Evolutionary conservation across 2,113 vertebrate species (phyloP), one percentile per base, ranked within the genome.

Genomic region (Ictidomys tridecemlineatus): DNA sequence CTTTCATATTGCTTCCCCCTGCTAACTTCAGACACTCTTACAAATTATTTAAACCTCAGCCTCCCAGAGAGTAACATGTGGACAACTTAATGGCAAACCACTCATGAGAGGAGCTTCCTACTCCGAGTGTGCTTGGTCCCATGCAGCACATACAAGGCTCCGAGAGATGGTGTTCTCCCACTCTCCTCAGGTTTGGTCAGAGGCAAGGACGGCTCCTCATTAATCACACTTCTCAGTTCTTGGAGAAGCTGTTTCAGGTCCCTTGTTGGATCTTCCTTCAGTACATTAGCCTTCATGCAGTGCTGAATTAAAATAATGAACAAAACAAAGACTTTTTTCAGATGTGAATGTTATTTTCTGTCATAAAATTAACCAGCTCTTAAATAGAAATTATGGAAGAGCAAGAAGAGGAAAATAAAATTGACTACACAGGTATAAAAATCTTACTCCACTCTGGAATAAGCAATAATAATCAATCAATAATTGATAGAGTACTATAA

Each of bases 241-340:
- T 97, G 97, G 88, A 99, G 95, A 67, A 99, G 98, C 92, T 98
- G 98, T 95, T 98, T 98, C 30, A 98, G 96, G 96, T 99, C 98
- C 53, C 95, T 93, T 53, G 98, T 5, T 0, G 98, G 98, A 69
- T 99, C 98, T 86, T 98, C 98, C 97, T 98, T 98, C 93, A 98
- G 93, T 17, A 70, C 2, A 1, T 88, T 76, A 70, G 89, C 9
- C 91, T 98, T 98, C 92, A 96, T 9, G 69, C 94, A 96, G 69
- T 97, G 63, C 98, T 98, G 89, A 86, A 97, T 97, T 17, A 85
- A 97, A 96, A 96, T 8, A 37, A 58, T 17, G 73, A 88, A 53
- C 0, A 74, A 94, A 96, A n/a, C 16, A 92, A n/a, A n/a, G 39
- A 42, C 16, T 88, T 48, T 65, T 82, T 67, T 85, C 69, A 90